Base-by-base conservation (phyloP, 2,888 invertebrate species). In the Deilephila elpenor region DNA sequence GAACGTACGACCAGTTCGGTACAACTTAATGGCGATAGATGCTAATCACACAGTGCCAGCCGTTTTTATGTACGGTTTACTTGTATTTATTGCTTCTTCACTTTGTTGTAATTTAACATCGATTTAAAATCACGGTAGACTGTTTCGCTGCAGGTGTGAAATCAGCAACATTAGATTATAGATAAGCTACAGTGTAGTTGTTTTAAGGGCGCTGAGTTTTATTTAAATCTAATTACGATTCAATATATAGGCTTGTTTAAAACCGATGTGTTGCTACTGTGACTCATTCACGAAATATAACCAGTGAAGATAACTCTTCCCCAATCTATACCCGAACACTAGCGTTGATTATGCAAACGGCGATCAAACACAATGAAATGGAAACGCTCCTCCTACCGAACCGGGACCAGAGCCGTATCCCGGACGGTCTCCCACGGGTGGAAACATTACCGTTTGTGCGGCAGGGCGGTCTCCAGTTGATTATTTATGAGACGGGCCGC, bases 401-500 rank as follows among this genome's bases (percentile, higher is more conserved):
- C 59, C 72, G 29, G 29, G 19, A 79, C 79, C 75, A 71, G 80
- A 76, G 75, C 76, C 76, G 80, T 80, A 83, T 84, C 83, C 83
- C 80, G 78, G n/a, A 25, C 77, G 81, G 79, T 84, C 82, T 86
- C 85, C 84, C 83, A 83, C 82, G 83, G 82, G 82, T 83, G 79
- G 78, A 82, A 81, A 83, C 83, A 86, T 86, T 89, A 87, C 86
- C 87, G 85, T 85, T 85, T 86, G 82, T 80, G 83, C 84, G 82
- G 84, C 82, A 82, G 89, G 91, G 90, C 90, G 91, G 86, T 81
- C 84, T 84, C 79, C 78, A 78, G 79, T 85, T 82, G 79, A 83
- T 90, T 91, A 92, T 93, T 92, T 91, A 93, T 92, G 89, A 86
- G 88, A 84, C 83, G 82, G 80, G 81, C 83, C 83, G 85, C 86